Evolutionary conservation across 2,888 invertebrate species (phyloP), one percentile per base, ranked within the genome.

Genomic region (Opisthograptis luteolata): DNA sequence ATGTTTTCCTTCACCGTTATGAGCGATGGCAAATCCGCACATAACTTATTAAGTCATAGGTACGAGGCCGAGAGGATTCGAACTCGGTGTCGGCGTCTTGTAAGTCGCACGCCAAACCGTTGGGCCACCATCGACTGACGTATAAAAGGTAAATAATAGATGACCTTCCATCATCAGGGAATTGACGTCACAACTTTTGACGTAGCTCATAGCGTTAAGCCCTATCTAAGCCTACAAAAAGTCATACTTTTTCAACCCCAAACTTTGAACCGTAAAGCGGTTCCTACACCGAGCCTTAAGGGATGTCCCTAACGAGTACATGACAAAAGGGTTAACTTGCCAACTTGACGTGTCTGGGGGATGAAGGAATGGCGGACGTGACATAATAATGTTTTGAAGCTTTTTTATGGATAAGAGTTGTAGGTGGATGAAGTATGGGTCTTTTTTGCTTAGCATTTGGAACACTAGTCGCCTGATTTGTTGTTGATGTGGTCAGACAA

Each of bases 291-390:
- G n/a, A 31, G 52, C 47, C 32, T 30, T 45, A 45, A 45, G 50
- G 44, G 44, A 20, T 12, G 9, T 36, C 53, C 50, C 55, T 58
- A 58, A 47, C 57, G 60, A 62, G 50, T 35, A 41, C 45, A 49
- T 49, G 61, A 58, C 58, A 59, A 64, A 60, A 56, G 64, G 64
- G 65, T 60, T 65, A 64, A 55, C 60, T 60, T 58, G 43, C 28
- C 44, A 53, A 57, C 55, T 59, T 51, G 36, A 42, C 48, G 31
- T 28, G 59, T 46, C 57, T 52, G 17, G 57, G 58, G 60, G 47
- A 55, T 43, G 50, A 52, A 56, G 55, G 55, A 60, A 47, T 40
- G 49, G n/a, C 13, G 34, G 45, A 60, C 55, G 53, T 54, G 60
- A 55, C 51, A 9, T 40, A 44, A 50, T 50, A 28, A 32, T 39